Evolutionary conservation across 2,888 invertebrate genomes (phyloP).

Genomic region (Scaptodrosophila latifasciaeformis): DNA sequence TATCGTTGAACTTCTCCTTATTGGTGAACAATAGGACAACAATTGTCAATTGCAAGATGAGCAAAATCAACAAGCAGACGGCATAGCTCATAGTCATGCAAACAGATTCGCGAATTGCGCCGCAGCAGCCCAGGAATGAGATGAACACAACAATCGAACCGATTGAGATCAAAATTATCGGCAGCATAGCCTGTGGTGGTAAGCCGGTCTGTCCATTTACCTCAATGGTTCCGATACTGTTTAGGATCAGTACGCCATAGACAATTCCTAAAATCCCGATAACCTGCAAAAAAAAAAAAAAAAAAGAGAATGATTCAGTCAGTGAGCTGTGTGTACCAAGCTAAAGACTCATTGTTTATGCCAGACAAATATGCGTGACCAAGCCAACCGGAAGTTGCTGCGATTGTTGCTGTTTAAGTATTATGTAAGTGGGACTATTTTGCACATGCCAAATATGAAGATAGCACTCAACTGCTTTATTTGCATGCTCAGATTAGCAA

Average conservation of each 20-base stretch:
- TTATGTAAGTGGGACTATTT: too few species aligned
- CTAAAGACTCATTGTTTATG: too few species aligned
- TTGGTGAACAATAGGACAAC: constrained; percentile 82
- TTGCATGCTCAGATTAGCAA: too few species aligned
- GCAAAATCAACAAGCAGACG: constrained; percentile 81
- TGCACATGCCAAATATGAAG: too few species aligned
- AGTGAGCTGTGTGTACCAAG: too few species aligned
- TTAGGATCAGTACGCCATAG: constrained; percentile 80
- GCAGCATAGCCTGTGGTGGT: constrained; percentile 76
- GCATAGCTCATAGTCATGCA: constrained; percentile 90
- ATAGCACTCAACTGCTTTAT: too few species aligned
- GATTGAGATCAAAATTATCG: constrained; percentile 81
- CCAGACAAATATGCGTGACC: not conserved
- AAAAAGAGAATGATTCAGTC: too few species aligned
- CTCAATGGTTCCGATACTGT: constrained; percentile 76
- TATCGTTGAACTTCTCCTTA: constrained; percentile 77
- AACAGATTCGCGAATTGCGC: constrained; percentile 90
- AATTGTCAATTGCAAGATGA: constrained; percentile 83
- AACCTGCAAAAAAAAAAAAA: constrained; percentile 77
- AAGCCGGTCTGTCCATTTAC: constrained; percentile 76
- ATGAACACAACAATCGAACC: constrained; percentile 85
- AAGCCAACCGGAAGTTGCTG: constrained; percentile 9
- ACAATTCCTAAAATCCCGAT: constrained; percentile 82
- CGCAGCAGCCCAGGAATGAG: constrained; percentile 93
- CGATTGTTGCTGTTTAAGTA: not conserved